These are phyloP conservation scores for Octodonta nipae DNA, from an alignment of 2,888 invertebrate genomes.

Conservation along the genomic window DNA sequence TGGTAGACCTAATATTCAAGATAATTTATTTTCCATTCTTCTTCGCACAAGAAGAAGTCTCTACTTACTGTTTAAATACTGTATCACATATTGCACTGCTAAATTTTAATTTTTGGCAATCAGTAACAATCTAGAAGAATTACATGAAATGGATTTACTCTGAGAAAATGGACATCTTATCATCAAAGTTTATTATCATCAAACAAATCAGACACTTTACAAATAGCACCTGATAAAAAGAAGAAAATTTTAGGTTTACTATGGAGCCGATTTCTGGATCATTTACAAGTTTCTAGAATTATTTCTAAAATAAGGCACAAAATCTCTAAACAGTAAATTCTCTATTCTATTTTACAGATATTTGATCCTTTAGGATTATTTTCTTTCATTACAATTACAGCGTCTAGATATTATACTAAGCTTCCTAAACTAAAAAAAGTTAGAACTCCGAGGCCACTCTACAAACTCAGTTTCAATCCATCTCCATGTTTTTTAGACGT, in stretches of 20 bases:
- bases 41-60: constrained; percentile 9
- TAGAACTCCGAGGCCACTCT: background rate
- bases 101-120: constrained; percentile 21
- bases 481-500: background rate
- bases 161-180: constrained; percentile 15
- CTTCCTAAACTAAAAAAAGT: constrained; percentile 2
- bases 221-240: background rate
- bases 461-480: background rate
- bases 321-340: constrained; percentile 7
- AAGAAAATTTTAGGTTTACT: constrained; percentile 7
- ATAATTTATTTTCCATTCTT: constrained; percentile 13
- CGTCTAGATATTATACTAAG: constrained; percentile 6
- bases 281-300: constrained; percentile 5
- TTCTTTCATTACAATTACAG: constrained; percentile 5
- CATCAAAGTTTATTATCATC: background rate
- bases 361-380: constrained; percentile 7
- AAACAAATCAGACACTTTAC: background rate
- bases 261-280: constrained; percentile 6
- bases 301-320: background rate
- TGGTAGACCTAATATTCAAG: constrained; percentile 15
- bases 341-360: constrained; percentile 10
- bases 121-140: constrained; percentile 3
- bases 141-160: constrained; percentile 3
- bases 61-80: background rate
- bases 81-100: constrained; percentile 8